Conservation (phyloP, 2,113 vertebrate species). For the Arenaria interpres region DNA sequence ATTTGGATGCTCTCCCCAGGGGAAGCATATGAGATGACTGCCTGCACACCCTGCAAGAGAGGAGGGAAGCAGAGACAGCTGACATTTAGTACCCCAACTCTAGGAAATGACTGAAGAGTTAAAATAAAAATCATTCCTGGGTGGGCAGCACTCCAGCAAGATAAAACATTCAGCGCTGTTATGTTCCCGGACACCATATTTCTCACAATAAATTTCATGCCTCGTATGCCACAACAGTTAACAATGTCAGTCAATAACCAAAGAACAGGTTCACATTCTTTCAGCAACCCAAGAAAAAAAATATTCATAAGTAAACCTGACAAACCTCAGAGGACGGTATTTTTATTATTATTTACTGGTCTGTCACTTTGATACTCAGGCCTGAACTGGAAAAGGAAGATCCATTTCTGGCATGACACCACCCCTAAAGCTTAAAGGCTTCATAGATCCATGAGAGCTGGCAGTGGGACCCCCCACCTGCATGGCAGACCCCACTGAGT, state of each 20-base stretch:
- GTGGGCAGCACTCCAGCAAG: neutral
- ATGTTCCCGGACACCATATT: conserved; percentile 9
- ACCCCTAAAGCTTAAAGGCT: neutral
- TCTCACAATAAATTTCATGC: conserved; percentile 63
- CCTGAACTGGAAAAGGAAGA: neutral
- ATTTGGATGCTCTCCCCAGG: neutral
- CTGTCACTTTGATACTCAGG: neutral
- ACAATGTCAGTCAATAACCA: conserved; percentile 33
- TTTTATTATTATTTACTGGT: neutral
- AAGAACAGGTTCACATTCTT: neutral
- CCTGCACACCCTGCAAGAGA: neutral
- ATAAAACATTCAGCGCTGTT: conserved; percentile 20
- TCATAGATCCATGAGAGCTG: neutral
- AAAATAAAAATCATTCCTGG: neutral
- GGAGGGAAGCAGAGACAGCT: neutral
- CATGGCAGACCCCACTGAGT: accelerated
- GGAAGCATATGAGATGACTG: accelerated
- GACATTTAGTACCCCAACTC: neutral
- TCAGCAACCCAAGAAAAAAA: neutral
- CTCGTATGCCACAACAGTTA: conserved; percentile 47
- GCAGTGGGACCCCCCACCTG: neutral
- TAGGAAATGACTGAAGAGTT: neutral
- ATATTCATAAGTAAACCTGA: neutral
- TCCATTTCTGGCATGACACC: neutral
- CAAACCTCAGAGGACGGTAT: neutral